Evolutionary conservation across 1,140 invertebrate genomes (phyloP).

Genomic region (Formica selysi): DNA sequence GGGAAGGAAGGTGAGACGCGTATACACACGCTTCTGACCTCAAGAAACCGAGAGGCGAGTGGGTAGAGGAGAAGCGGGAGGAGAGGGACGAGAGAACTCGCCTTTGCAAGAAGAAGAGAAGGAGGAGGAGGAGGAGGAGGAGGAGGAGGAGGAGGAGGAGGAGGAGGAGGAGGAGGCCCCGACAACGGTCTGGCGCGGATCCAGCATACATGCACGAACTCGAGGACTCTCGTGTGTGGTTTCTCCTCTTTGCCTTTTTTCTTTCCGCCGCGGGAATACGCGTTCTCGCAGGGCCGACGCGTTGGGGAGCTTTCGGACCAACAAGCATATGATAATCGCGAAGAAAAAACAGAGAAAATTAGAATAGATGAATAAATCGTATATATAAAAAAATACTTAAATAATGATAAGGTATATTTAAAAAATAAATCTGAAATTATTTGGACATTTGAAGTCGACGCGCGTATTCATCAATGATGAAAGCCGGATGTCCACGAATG

Average conservation of each 20-base stretch:
- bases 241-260: conserved; percentile 58
- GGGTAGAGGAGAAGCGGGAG: neutral
- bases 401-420: neutral
- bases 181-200: conserved; percentile 61
- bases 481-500: neutral
- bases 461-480: neutral
- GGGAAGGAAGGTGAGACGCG: conserved; percentile 75
- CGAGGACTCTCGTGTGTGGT: conserved; percentile 45
- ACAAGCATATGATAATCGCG: neutral
- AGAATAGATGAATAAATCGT: neutral
- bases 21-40: conserved; percentile 74
- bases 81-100: conserved; percentile 47
- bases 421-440: neutral
- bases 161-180: neutral
- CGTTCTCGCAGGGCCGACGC: conserved; percentile 27
- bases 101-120: conserved; percentile 15
- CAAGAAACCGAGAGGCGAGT: conserved; percentile 66
- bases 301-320: too few relatives aligned
- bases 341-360: neutral
- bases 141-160: too few relatives aligned
- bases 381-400: neutral
- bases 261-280: conserved; percentile 30
- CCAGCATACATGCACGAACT: conserved; percentile 49
- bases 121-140: too few relatives aligned
- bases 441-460: neutral